Evolutionary conservation across 2,888 invertebrate genomes (phyloP).

Genomic region (Chouioia cunea): DNA sequence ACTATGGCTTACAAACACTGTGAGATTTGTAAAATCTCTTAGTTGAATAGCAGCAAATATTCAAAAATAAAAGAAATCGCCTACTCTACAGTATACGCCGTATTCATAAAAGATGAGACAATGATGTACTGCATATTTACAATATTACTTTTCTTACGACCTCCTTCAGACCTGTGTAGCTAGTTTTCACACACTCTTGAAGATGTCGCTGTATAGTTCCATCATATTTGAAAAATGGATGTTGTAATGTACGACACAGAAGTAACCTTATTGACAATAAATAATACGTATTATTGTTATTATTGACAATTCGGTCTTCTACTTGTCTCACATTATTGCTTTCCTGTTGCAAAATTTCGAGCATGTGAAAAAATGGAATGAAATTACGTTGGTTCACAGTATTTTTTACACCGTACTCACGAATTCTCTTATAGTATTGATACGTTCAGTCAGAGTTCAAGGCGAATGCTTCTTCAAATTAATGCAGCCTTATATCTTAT

Average conservation of each 20-base stretch:
- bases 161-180: constrained; percentile 30
- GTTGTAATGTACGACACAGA: too few species aligned
- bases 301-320: too few species aligned
- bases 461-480: constrained; percentile 41
- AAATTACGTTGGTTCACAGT: not conserved
- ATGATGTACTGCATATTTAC: constrained; percentile 39
- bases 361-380: too few species aligned
- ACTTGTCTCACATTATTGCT: too few species aligned
- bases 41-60: constrained; percentile 24
- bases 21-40: not conserved
- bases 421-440: constrained; percentile 6
- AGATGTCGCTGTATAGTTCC: too few species aligned
- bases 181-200: too few species aligned
- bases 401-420: constrained; percentile 1
- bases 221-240: too few species aligned
- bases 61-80: constrained; percentile 31
- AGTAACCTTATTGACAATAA: too few species aligned
- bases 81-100: constrained; percentile 38
- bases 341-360: too few species aligned
- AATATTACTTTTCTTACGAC: constrained; percentile 46
- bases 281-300: too few species aligned
- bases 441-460: constrained; percentile 16
- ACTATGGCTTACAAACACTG: constrained; percentile 54
- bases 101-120: constrained; percentile 30
- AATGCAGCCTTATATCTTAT: constrained; percentile 18